Percentiles rank a stretch among this genome's conserved stretches.
Conservation (phyloP, 2,888 invertebrate species). For the Smittia sp. region DNA sequence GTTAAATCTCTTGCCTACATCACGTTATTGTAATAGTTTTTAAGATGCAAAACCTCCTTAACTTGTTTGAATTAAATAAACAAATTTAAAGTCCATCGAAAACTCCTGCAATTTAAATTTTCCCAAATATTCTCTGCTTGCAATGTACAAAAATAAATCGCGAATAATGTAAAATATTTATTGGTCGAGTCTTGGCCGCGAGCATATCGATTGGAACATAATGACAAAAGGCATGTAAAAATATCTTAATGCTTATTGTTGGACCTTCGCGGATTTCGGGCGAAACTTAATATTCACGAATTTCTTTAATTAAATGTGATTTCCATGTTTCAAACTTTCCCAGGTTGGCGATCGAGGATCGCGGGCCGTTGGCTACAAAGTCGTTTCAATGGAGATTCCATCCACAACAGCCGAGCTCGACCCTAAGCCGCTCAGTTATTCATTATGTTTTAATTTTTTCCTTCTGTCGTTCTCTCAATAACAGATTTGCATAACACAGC, state of each 20-base stretch:
- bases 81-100: too few species aligned
- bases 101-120: too few species aligned
- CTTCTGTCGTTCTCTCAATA: conserved; percentile 3
- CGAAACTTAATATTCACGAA: conserved; percentile 24
- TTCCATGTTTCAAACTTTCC: background rate
- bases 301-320: conserved; percentile 1
- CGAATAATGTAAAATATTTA: conserved; percentile 31
- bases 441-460: background rate
- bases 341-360: too few species aligned
- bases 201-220: conserved; percentile 34
- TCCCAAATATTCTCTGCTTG: background rate
- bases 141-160: conserved; percentile 28
- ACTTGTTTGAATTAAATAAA: too few species aligned
- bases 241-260: conserved; percentile 15
- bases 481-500: background rate
- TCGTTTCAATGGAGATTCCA: background rate
- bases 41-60: too few species aligned
- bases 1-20: too few species aligned
- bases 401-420: background rate
- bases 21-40: too few species aligned
- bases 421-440: background rate
- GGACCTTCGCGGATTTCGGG: background rate
- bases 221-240: conserved; percentile 28
- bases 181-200: conserved; percentile 2
- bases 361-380: too few species aligned